Percentiles rank a stretch among this genome's conserved stretches.
phyloP scores from a whole-genome alignment of 2,888 invertebrate genomes.

The Epirrita christyi region DNA sequence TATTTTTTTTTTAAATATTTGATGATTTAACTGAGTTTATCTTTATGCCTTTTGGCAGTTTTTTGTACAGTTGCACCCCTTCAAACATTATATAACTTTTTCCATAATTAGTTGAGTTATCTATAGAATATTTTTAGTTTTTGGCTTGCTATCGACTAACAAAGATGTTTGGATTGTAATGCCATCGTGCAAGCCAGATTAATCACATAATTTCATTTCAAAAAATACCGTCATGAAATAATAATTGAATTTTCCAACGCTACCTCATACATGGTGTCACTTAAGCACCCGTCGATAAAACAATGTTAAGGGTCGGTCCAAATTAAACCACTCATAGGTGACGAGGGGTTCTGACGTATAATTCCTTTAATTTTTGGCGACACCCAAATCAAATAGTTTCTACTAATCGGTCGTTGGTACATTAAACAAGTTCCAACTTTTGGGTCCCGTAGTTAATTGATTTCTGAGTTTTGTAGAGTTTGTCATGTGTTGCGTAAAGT shows the following conservation, averaged over 20 bases:
- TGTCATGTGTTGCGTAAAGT: not conserved
- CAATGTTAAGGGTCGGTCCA: not conserved
- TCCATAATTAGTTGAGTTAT: no score
- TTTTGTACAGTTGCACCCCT: no score
- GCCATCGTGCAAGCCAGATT: no score
- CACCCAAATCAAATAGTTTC: conserved; percentile 30
- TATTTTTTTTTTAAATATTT: no score
- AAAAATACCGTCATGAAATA: not conserved
- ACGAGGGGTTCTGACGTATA: conserved; percentile 13
- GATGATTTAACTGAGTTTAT: no score
- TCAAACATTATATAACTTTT: no score
- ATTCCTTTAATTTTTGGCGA: conserved; percentile 7
- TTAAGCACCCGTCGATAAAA: not conserved
- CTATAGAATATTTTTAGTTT: no score
- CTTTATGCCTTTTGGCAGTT: no score
- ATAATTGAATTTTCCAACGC: not conserved
- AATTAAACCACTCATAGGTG: conserved; percentile 23
- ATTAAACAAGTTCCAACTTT: conserved; percentile 20
- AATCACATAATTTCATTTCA: no score
- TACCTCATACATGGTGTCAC: not conserved
- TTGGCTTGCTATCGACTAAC: no score
- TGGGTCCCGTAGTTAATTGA: conserved; percentile 6
- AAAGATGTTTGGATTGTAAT: no score
- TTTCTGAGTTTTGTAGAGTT: conserved; percentile 8
- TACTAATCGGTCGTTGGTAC: conserved; percentile 26